Evolutionary conservation across 2,113 vertebrate species (phyloP).

Genomic region (Sterrhoptilus dennistouni): DNA sequence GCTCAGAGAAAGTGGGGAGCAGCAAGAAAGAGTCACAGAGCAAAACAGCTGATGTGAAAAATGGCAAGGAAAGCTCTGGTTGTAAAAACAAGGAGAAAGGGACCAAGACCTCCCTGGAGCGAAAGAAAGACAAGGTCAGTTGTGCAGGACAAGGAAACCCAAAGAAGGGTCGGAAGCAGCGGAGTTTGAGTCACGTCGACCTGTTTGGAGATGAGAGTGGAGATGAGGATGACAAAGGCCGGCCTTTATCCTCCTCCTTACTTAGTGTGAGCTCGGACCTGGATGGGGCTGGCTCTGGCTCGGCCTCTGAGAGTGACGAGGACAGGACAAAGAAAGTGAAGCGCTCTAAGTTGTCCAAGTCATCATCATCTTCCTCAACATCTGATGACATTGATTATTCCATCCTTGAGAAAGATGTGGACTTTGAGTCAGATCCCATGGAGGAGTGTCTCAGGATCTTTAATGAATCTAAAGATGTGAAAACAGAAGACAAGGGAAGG

Average conservation of each 20-base stretch:
- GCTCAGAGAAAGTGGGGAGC: conserved; percentile 8
- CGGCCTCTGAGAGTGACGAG: not conserved
- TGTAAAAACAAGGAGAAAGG: conserved; percentile 61
- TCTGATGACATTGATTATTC: conserved; percentile 77
- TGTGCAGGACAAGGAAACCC: not conserved
- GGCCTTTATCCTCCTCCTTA: conserved; percentile 8
- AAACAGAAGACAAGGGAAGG: conserved; percentile 92
- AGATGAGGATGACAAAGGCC: conserved; percentile 71
- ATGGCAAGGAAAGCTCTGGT: conserved; percentile 67
- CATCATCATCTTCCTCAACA: conserved; percentile 16
- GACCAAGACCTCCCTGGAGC: not conserved
- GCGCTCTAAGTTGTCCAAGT: conserved; percentile 33
- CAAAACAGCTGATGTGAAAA: conserved; percentile 62
- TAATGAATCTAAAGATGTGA: conserved; percentile 92
- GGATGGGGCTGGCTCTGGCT: not conserved
- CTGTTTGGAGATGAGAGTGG: conserved; percentile 95
- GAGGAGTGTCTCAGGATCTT: conserved; percentile 97
- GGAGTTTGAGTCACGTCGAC: conserved; percentile 84
- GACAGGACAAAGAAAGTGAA: conserved; percentile 61
- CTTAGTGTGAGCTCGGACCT: conserved; percentile 63
- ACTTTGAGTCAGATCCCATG: conserved; percentile 92
- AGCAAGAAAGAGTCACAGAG: conserved; percentile 61
- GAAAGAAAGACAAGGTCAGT: conserved; percentile 36
- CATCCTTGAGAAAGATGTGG: conserved; percentile 84
- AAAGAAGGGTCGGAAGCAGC: conserved; percentile 64